Conservation (phyloP, 2,797 vertebrate species). For the Poecilia velifera region DNA sequence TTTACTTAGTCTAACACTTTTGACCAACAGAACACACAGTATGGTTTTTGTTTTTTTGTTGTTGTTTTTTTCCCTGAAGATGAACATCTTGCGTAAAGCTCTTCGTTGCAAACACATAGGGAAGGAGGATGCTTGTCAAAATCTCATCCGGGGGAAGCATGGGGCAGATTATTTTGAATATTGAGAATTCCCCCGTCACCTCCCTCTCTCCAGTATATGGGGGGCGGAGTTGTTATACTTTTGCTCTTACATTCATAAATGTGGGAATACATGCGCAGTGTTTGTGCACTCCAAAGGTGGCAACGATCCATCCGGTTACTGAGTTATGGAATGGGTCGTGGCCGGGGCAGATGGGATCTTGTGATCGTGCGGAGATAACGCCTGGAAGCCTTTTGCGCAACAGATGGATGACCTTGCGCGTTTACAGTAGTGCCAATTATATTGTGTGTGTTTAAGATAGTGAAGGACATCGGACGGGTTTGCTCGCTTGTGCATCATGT, state of each 20-base stretch:
- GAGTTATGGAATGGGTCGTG: constrained; percentile 62
- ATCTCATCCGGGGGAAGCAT: neutral
- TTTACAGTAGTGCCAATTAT: constrained; percentile 77
- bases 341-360: constrained; percentile 64
- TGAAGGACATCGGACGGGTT: constrained; percentile 51
- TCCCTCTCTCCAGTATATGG: neutral
- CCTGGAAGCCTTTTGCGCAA: constrained; percentile 69
- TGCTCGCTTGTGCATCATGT: constrained; percentile 19
- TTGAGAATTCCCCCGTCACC: neutral
- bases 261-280: neutral
- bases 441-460: constrained; percentile 76
- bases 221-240: neutral
- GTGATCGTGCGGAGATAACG: constrained; percentile 75
- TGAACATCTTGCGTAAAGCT: neutral
- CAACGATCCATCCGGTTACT: constrained; percentile 41
- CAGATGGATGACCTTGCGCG: constrained; percentile 57
- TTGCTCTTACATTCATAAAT: constrained; percentile 20
- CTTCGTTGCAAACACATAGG: neutral
- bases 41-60: no score
- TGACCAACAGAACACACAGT: no score
- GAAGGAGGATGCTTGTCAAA: neutral
- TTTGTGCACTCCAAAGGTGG: constrained; percentile 21
- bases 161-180: neutral
- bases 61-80: no score
- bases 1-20: neutral